Evolutionary conservation across 1,140 invertebrate genomes (phyloP).

Genomic region (Achatina immaculata): DNA sequence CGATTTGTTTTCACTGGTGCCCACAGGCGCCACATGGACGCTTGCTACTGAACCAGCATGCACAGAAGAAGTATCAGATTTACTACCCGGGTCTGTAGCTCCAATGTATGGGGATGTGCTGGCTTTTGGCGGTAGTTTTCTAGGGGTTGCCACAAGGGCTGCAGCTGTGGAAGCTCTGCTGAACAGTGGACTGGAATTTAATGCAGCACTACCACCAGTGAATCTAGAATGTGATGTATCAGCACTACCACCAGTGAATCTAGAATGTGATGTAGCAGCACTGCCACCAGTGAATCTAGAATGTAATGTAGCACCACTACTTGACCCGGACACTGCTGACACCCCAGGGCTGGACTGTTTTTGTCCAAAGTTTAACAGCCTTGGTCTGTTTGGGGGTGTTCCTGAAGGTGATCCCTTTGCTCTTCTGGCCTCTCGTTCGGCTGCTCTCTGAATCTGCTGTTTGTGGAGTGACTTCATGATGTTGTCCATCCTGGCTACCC

Average conservation of each 20-base stretch:
- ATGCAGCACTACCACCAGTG: too few species aligned
- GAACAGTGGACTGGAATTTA: neutral
- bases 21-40: too few species aligned
- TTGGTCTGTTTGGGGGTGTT: neutral
- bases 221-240: too few species aligned
- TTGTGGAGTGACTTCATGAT: constrained; percentile 28
- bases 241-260: too few species aligned
- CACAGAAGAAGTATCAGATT: too few species aligned
- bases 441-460: constrained; percentile 25
- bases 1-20: neutral
- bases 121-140: neutral
- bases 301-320: neutral
- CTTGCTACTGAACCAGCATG: too few species aligned
- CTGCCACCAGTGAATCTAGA: neutral
- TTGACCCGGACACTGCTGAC: neutral
- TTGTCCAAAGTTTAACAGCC: constrained; percentile 18
- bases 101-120: neutral
- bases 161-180: neutral
- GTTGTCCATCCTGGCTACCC: constrained; percentile 32
- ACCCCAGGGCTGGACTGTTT: neutral
- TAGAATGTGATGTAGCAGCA: too few species aligned
- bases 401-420: constrained; percentile 10
- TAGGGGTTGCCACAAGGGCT: neutral
- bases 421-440: constrained; percentile 25
- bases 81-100: neutral